Evolutionary conservation across 2,888 invertebrate genomes (phyloP).

Genomic region (Xanthorhoe designata): DNA sequence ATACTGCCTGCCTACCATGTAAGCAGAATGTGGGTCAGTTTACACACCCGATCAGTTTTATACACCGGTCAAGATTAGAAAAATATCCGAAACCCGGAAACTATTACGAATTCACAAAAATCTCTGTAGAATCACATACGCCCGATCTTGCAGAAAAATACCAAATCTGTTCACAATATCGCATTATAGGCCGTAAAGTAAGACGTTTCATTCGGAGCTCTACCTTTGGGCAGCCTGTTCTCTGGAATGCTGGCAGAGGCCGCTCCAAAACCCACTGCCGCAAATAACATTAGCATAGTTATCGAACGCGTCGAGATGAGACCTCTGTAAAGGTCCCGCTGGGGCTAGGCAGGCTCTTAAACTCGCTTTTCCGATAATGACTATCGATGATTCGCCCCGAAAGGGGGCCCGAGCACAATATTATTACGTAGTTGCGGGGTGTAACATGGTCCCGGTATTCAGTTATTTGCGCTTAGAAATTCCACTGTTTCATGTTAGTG

Average conservation of each 20-base stretch:
- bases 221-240: slow-evolving; percentile 63
- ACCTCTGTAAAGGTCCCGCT: slow-evolving; percentile 80
- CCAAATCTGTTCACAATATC: slow-evolving; percentile 63
- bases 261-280: slow-evolving; percentile 78
- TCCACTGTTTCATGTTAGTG: slow-evolving; percentile 46
- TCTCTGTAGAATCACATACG: slow-evolving; percentile 45
- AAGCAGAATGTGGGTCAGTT: slow-evolving; percentile 23
- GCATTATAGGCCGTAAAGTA: slow-evolving; percentile 60
- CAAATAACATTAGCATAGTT: slow-evolving; percentile 86
- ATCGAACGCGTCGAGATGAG: slow-evolving; percentile 83
- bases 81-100: slow-evolving; percentile 38
- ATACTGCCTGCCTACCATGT: slow-evolving; percentile 10
- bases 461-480: slow-evolving; percentile 70
- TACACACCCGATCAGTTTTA: slow-evolving; percentile 35
- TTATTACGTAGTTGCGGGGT: slow-evolving; percentile 81
- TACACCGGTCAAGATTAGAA: slow-evolving; percentile 39
- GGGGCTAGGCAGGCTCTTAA: slow-evolving; percentile 81
- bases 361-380: slow-evolving; percentile 84
- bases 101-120: slow-evolving; percentile 39
- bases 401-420: slow-evolving; percentile 78
- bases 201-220: slow-evolving; percentile 64
- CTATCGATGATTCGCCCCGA: slow-evolving; percentile 83
- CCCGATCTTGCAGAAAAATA: slow-evolving; percentile 52
- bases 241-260: slow-evolving; percentile 70
- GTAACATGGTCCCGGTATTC: slow-evolving; percentile 72